These are phyloP conservation scores for Pipistrellus nathusii DNA, from an alignment of 2,797 vertebrate species.

Conservation along the genomic window DNA sequence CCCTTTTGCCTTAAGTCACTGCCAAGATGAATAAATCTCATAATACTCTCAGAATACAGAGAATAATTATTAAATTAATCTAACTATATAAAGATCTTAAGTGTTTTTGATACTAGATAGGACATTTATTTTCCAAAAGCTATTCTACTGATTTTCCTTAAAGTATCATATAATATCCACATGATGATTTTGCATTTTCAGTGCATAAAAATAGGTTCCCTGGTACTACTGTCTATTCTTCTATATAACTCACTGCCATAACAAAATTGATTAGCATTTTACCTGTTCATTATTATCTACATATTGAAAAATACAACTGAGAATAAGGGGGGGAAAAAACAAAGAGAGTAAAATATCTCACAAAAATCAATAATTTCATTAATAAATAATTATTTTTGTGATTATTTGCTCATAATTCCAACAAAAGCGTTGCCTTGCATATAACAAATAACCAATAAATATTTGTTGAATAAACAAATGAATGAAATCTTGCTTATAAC, in stretches of 20 bases:
- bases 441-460: conserved; percentile 21
- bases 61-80: conserved; percentile 17
- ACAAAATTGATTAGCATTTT: not conserved
- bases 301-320: conserved; percentile 19
- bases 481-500: not conserved
- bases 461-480: not conserved
- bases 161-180: not conserved
- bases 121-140: conserved; percentile 36
- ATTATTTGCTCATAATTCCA: not conserved
- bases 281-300: not conserved
- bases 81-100: conserved; percentile 8
- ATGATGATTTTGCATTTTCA: conserved; percentile 44
- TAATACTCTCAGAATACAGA: conserved; percentile 30
- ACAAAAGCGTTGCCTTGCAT: not conserved
- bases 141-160: conserved; percentile 12
- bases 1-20: conserved; percentile 32
- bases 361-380: not conserved
- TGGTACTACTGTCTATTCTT: not conserved
- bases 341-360: not conserved
- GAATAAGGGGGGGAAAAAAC: not conserved
- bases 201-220: not conserved
- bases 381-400: not conserved
- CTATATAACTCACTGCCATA: not conserved
- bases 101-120: not conserved
- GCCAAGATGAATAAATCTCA: conserved; percentile 55